Percentiles rank a stretch among this genome's conserved stretches.
phyloP scores from a whole-genome alignment of 2,888 invertebrate species.

The Argynnis bischoffii region DNA sequence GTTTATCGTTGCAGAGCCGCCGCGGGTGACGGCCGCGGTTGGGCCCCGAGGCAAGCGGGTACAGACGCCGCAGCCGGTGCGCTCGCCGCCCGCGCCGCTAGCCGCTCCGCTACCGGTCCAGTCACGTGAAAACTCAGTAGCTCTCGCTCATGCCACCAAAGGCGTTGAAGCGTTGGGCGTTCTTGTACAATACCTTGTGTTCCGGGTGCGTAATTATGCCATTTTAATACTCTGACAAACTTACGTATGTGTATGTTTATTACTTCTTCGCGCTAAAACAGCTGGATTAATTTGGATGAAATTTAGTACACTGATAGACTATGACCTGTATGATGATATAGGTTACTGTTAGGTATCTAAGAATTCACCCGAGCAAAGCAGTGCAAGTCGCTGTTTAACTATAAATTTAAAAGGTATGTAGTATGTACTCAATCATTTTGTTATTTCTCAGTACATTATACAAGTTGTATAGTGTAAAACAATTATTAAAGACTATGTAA shows the following conservation, averaged over 20 bases:
- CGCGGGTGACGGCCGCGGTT: slow-evolving; percentile 70
- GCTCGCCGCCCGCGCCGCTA: slow-evolving; percentile 56
- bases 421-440: too few relatives aligned
- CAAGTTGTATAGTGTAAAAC: too few relatives aligned
- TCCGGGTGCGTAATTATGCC: slow-evolving; percentile 82
- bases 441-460: too few relatives aligned
- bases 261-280: too few relatives aligned
- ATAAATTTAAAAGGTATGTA: too few relatives aligned
- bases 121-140: slow-evolving; percentile 59
- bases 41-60: slow-evolving; percentile 73
- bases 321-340: too few relatives aligned
- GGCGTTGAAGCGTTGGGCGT: slow-evolving; percentile 92
- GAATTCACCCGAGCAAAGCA: too few relatives aligned
- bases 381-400: too few relatives aligned
- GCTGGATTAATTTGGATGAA: too few relatives aligned
- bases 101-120: slow-evolving; percentile 49
- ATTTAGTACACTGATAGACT: too few relatives aligned
- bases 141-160: slow-evolving; percentile 81
- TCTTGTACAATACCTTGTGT: slow-evolving; percentile 92
- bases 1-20: slow-evolving; percentile 58
- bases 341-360: too few relatives aligned
- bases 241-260: not conserved
- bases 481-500: too few relatives aligned
- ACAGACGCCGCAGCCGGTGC: slow-evolving; percentile 63
- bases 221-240: not conserved